Percentiles rank a stretch among this genome's conserved stretches.
phyloP scores from a whole-genome alignment of 2,797 vertebrate genomes.

The Salmo trutta region DNA sequence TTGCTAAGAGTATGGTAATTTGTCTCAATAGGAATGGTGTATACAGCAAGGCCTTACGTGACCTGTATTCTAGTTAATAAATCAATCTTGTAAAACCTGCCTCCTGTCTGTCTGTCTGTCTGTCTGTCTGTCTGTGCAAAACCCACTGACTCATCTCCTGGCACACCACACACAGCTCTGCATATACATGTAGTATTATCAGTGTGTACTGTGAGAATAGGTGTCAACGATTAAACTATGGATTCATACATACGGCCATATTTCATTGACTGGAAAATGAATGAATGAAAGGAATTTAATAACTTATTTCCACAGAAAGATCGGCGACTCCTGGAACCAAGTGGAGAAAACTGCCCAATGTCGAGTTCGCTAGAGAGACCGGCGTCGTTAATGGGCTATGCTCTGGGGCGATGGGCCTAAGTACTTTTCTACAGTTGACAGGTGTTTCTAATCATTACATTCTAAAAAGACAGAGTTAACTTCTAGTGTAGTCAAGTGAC shows the following conservation, averaged over 20 bases:
- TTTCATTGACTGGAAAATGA: background rate
- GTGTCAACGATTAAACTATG: background rate
- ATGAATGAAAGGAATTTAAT: no score
- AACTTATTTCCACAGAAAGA: no score
- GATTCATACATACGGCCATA: background rate
- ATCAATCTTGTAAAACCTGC: constrained; percentile 87
- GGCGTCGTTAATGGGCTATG: background rate
- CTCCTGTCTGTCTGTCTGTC: constrained; percentile 46
- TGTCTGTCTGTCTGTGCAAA: constrained; percentile 50
- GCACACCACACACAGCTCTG: background rate
- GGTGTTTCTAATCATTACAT: no score
- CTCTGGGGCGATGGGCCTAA: no score
- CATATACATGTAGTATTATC: background rate
- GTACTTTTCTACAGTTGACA: no score
- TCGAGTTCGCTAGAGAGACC: background rate
- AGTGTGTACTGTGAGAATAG: background rate
- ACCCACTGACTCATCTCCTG: background rate
- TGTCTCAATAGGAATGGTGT: constrained; percentile 93
- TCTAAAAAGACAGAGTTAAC: background rate
- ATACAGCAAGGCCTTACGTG: constrained; percentile 93
- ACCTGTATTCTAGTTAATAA: constrained; percentile 99
- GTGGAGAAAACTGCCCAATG: background rate
- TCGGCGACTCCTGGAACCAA: no score
- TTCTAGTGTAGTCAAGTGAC: background rate
- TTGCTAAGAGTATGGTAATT: constrained; percentile 88